phyloP scores from a whole-genome alignment of 2,888 invertebrate genomes.

The Meandrusa payeni region DNA sequence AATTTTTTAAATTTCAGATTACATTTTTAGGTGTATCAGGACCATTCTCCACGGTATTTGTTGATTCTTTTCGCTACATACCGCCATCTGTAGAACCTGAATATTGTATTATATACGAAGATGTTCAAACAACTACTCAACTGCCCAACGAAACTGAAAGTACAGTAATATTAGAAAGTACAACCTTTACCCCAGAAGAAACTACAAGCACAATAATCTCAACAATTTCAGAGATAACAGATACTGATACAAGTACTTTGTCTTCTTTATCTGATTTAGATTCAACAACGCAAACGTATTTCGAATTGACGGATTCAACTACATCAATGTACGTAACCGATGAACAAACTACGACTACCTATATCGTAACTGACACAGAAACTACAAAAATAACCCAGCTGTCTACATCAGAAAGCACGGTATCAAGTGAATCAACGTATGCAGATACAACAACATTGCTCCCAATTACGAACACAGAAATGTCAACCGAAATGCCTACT shows the following conservation, averaged over 20 bases:
- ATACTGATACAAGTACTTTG: not conserved
- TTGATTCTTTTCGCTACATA: constrained; percentile 33
- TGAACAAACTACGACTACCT: not conserved
- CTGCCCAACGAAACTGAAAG: not conserved
- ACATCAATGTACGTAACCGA: constrained; percentile 13
- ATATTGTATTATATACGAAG: constrained; percentile 17
- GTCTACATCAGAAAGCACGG: no score
- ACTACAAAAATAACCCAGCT: constrained; percentile 6
- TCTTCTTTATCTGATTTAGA: not conserved
- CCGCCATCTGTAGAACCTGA: constrained; percentile 25
- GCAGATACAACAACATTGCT: no score
- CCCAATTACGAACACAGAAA: no score
- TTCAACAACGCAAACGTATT: constrained; percentile 5
- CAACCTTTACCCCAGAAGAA: not conserved
- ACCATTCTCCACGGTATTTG: constrained; percentile 23
- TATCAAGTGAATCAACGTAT: no score
- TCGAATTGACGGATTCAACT: constrained; percentile 12
- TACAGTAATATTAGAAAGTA: constrained; percentile 7
- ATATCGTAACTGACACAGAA: not conserved
- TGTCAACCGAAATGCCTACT: no score
- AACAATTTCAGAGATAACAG: not conserved
- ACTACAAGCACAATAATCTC: constrained; percentile 12
- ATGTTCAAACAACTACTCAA: not conserved
- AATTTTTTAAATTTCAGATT: constrained; percentile 29
- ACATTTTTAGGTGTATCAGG: constrained; percentile 28